Evolutionary conservation across 1,140 invertebrate species (phyloP).

Genomic region (Diorhabda carinulata): DNA sequence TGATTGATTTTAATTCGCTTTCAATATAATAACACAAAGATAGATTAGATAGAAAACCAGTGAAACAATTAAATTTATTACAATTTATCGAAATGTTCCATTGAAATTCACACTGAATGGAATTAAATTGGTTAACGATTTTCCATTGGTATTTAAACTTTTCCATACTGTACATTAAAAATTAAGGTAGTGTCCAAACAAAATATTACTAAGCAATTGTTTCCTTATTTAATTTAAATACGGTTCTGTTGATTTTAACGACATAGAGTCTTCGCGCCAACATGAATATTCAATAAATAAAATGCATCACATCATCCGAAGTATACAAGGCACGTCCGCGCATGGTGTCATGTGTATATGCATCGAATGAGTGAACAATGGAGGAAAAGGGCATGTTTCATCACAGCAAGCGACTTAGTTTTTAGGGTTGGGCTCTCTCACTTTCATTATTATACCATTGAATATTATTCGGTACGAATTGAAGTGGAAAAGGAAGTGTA

Average conservation of each 20-base stretch:
- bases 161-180: too few species aligned
- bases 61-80: too few species aligned
- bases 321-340: background rate
- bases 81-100: too few species aligned
- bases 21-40: too few species aligned
- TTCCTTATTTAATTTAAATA: too few species aligned
- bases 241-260: background rate
- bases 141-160: too few species aligned
- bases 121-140: too few species aligned
- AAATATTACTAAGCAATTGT: too few species aligned
- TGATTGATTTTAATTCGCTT: too few species aligned
- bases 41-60: too few species aligned
- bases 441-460: background rate
- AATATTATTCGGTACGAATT: background rate
- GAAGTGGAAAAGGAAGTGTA: background rate
- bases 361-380: background rate
- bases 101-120: too few species aligned
- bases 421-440: conserved; percentile 1
- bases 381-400: background rate
- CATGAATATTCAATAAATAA: background rate
- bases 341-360: background rate
- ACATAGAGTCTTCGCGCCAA: background rate
- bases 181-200: too few species aligned
- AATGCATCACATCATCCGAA: background rate
- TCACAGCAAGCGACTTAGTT: conserved; percentile 1